Base-by-base conservation (phyloP, 2,888 invertebrate genomes). In the Drosophila eohydei region DNA sequence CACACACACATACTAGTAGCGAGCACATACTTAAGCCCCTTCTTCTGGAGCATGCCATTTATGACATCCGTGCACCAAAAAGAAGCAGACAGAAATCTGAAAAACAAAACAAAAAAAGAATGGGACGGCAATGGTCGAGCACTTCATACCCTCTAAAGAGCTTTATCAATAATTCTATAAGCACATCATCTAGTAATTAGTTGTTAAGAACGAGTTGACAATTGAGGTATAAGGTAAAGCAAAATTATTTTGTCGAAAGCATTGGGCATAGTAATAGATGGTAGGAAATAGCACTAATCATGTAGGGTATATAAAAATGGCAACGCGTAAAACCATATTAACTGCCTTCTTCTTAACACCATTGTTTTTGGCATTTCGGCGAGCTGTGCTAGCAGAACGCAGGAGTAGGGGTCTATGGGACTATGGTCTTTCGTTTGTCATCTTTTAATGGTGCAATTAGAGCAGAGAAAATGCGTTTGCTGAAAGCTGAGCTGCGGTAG, bases 401-500 rank as follows among this genome's bases (percentile, higher is more conserved):
- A 16, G 51, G 56, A 55, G 41, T 54, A 38, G 44, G 44, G 46
- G 59, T 58, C 26, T 14, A 40, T 26, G 30, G 51, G 50, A 61
- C 58, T 57, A 43, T 52, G 64, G 71, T 34, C 51, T 86, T 81
- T 74, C 82, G 84, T 88, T 87, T 84, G 87, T 78, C 86, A 88
- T 85, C 88, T 74, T 88, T 88, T 87, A 87, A 87, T 87, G 87
- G 89, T 84, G 83, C 86, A 87, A 87, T 87, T 87, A 87, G 86
- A 83, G 84, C 82, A 81, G 74, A 77, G 88, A 76, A 84, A 86
- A 86, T 88, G 87, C 88, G 87, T 84, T 86, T 81, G 78, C 81
- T 88, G 89, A 84, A 87, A 88, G 81, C 87, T 76, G 84, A 88
- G 87, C 75, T 85, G 82, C 36, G 78, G 77, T 61, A 62, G 73